phyloP scores from a whole-genome alignment of 2,797 vertebrate species.

The Intellagama lesueurii region DNA sequence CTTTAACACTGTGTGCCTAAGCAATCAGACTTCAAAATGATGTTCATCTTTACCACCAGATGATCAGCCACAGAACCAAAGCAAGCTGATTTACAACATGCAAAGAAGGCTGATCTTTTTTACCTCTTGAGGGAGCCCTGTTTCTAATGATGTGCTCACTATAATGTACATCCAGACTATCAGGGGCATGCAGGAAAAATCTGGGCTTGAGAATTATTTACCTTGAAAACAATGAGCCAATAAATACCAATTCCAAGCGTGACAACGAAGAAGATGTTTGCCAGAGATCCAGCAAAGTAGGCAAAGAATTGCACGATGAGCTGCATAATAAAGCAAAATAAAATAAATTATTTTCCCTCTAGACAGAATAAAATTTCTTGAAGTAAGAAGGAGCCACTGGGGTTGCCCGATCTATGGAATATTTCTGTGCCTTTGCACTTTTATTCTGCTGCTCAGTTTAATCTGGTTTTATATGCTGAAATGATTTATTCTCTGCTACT shows the following conservation, averaged over 20 bases:
- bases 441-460: too few relatives aligned
- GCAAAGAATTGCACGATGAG: conserved; percentile 56
- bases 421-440: too few relatives aligned
- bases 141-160: not conserved
- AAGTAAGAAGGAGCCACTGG: not conserved
- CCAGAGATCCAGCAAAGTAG: conserved; percentile 54
- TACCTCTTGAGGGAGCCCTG: too few relatives aligned
- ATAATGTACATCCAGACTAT: not conserved
- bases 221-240: conserved; percentile 60
- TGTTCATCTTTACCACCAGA: too few relatives aligned
- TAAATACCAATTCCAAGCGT: conserved; percentile 55
- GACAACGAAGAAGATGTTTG: conserved; percentile 53
- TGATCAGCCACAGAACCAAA: too few relatives aligned
- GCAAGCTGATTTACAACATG: too few relatives aligned
- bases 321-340: conserved; percentile 19
- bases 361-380: not conserved
- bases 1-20: too few relatives aligned
- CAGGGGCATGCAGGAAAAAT: not conserved
- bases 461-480: too few relatives aligned
- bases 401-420: not conserved
- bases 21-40: too few relatives aligned
- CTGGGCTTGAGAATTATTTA: not conserved
- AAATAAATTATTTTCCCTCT: too few relatives aligned
- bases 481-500: too few relatives aligned
- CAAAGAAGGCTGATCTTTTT: too few relatives aligned